Evolutionary conservation across 2,113 vertebrate species (phyloP), one percentile per base, ranked within the genome.

Genomic region (Tragelaphus buxtoni): DNA sequence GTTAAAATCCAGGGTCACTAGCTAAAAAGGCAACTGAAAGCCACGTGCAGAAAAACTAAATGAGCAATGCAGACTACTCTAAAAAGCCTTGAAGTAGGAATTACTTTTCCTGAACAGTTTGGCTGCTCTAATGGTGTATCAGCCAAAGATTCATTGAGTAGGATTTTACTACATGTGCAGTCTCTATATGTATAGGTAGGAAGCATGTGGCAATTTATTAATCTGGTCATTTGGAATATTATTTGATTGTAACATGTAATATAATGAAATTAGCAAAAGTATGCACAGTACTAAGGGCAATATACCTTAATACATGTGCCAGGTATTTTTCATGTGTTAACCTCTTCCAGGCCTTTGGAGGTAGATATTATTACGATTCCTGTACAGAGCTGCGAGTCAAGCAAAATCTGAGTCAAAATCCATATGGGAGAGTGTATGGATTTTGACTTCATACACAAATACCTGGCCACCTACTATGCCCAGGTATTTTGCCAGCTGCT

Each of bases 1-100:
- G 94, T 95, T 94, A 90, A 96, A 97, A 97, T 65, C 94, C 90
- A 97, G 93, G 93, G 97, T 98, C 96, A 97, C 94, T 91, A 95
- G 95, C 96, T 95, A 88, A 95, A 97, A 96, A 97, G 96, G 89
- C 93, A 96, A 93, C 80, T 4, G 4, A 95, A 95, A 97, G 88
- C 93, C 95, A 94, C 9, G 42, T 58, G 84, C 87, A 88, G 91
- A 65, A 96, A 95, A 90, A 94, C 91, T 42, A n/a, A 90, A 72
- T 9, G 26, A 96, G 85, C 61, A 92, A 95, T 35, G 9, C 81
- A 96, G 49, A 45, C 76, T 58, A 95, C 89, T 89, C 91, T 83
- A 65, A 72, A 95, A 93, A 87, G 55, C 55, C 91, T 92, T 63
- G 95, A 93, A 88, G 65, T 63, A 82, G 60, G 85, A 94, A 89